Percentiles rank a stretch among this genome's conserved stretches.
phyloP scores from a whole-genome alignment of 2,888 invertebrate species.

The Odontocerum albicorne region DNA sequence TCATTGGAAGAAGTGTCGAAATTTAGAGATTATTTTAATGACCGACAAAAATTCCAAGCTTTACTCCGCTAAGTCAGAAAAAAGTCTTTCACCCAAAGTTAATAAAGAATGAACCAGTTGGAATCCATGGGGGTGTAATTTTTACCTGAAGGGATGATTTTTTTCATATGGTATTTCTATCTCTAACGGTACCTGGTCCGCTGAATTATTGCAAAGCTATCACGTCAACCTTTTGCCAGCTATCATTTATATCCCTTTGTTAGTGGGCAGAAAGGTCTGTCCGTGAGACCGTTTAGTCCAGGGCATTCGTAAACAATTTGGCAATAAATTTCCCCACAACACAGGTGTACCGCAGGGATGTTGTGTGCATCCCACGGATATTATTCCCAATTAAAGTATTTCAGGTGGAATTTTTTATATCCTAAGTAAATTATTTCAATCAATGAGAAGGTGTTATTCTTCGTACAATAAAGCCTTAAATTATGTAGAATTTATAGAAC shows the following conservation, averaged over 20 bases:
- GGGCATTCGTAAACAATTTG: slow-evolving; percentile 17
- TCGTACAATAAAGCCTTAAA: too few species aligned
- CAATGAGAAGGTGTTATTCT: too few species aligned
- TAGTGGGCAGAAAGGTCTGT: slow-evolving; percentile 14
- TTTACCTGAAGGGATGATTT: neutral
- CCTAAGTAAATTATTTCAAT: too few species aligned
- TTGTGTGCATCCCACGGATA: slow-evolving; percentile 5
- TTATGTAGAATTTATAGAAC: too few species aligned
- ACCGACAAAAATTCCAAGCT: too few species aligned
- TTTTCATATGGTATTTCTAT: neutral
- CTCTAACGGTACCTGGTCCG: slow-evolving; percentile 20
- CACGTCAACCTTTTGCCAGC: slow-evolving; percentile 17
- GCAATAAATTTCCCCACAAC: slow-evolving; percentile 13
- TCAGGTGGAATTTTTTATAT: too few species aligned
- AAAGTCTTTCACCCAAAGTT: too few species aligned
- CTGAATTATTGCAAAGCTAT: slow-evolving; percentile 25
- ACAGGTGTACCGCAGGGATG: slow-evolving; percentile 6
- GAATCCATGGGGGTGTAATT: neutral
- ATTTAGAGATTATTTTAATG: too few species aligned
- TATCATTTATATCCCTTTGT: slow-evolving; percentile 27
- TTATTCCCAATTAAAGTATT: too few species aligned
- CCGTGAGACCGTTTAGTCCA: slow-evolving; percentile 10
- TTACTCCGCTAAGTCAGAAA: too few species aligned
- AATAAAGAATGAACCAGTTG: neutral
- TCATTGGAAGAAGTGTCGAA: too few species aligned